phyloP scores from a whole-genome alignment of 2,113 vertebrate species.

The Harpagus bidentatus region DNA sequence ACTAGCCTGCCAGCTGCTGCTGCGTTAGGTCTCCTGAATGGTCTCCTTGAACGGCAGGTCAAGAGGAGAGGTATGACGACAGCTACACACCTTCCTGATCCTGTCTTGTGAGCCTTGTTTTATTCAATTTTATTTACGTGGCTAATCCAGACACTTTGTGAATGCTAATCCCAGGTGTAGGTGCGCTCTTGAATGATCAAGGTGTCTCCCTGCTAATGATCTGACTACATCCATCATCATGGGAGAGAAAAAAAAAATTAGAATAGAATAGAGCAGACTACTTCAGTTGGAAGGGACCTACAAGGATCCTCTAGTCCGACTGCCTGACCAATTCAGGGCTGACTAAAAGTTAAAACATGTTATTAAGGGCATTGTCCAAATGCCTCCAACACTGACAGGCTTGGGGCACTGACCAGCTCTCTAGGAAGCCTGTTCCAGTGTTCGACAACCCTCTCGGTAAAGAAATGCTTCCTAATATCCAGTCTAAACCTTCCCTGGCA shows the following conservation, averaged over 20 bases:
- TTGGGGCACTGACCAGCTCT: background rate
- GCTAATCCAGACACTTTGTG: background rate
- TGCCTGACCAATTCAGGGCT: background rate
- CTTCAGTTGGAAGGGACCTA: background rate
- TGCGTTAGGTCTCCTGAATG: background rate
- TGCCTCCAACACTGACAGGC: background rate
- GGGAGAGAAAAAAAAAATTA: background rate
- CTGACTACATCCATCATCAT: background rate
- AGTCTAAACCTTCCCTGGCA: no score
- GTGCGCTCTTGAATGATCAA: background rate
- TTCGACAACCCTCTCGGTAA: background rate
- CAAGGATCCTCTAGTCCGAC: background rate
- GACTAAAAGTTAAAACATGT: background rate
- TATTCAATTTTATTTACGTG: background rate
- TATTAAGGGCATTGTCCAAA: background rate
- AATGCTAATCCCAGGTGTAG: background rate
- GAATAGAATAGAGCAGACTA: background rate
- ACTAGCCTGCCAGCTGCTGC: background rate
- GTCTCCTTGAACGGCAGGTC: background rate
- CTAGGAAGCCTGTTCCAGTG: background rate
- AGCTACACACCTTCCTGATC: background rate
- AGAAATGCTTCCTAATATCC: background rate
- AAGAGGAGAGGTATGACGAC: background rate
- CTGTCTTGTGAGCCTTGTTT: background rate
- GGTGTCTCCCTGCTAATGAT: background rate